phyloP scores from a whole-genome alignment of 2,888 invertebrate species.

The Tenthredo scrophulariae region DNA sequence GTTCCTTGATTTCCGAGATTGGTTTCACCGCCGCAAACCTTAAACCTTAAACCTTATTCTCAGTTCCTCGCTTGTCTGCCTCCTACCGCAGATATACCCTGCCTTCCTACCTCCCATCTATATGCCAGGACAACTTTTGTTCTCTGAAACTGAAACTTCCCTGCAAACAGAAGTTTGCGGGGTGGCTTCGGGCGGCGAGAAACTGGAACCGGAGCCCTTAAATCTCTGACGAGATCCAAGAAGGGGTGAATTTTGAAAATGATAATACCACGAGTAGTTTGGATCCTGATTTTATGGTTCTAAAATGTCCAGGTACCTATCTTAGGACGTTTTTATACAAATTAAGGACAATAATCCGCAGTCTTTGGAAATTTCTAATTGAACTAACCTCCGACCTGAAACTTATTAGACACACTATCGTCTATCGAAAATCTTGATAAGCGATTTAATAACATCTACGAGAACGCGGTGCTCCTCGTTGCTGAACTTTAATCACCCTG shows the following conservation, averaged over 20 bases:
- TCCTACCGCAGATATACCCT: slow-evolving; percentile 6
- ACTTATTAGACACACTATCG: neutral
- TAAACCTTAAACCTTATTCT: slow-evolving; percentile 46
- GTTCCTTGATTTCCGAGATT: slow-evolving; percentile 50
- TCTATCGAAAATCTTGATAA: neutral
- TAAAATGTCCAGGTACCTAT: neutral
- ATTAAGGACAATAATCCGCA: neutral
- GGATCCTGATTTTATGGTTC: neutral
- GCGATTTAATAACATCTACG: slow-evolving; percentile 25
- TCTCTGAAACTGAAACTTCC: slow-evolving; percentile 27
- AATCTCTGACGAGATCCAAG: slow-evolving; percentile 25
- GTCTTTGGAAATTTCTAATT: neutral
- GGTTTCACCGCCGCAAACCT: slow-evolving; percentile 48
- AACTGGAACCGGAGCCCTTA: slow-evolving; percentile 12
- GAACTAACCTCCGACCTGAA: neutral
- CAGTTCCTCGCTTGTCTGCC: slow-evolving; percentile 28
- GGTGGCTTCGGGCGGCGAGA: neutral
- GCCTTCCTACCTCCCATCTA: neutral
- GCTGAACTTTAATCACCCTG: neutral
- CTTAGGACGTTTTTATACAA: neutral
- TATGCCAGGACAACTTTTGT: slow-evolving; percentile 18
- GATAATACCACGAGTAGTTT: neutral
- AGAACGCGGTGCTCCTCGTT: neutral
- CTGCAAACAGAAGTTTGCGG: neutral
- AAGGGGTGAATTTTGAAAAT: neutral